A percentile compares a stretch with the other conserved stretches of the same genome.
These are phyloP conservation scores for Calyptommatus sinebrachiatus DNA, from an alignment of 2,113 vertebrate genomes.

Conservation along the genomic window DNA sequence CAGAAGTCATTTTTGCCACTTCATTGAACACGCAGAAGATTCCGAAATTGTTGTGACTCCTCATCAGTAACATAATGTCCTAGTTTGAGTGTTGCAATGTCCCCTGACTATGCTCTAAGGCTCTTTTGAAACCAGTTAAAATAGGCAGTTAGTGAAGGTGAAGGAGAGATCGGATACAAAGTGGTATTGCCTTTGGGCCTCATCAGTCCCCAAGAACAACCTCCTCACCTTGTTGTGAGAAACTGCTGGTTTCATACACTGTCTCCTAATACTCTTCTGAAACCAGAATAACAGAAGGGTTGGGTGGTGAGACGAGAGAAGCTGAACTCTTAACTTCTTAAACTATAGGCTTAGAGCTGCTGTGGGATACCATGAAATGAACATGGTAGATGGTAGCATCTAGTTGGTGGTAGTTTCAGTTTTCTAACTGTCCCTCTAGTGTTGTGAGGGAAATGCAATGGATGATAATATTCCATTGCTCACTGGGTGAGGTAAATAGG, in stretches of 20 bases:
- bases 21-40: neutral
- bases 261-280: neutral
- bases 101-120: neutral
- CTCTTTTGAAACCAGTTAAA: neutral
- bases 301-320: fast-evolving
- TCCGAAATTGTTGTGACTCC: neutral
- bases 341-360: neutral
- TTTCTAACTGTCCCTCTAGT: too few relatives aligned
- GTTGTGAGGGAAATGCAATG: neutral
- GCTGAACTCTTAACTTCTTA: neutral
- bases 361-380: neutral
- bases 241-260: neutral
- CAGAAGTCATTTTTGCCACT: neutral
- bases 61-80: neutral
- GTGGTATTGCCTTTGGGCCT: neutral
- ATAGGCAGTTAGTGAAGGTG: neutral
- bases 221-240: neutral
- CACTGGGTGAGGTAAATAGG: too few relatives aligned
- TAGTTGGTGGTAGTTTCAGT: neutral
- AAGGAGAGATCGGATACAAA: neutral
- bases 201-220: neutral
- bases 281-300: neutral
- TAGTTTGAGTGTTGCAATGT: neutral
- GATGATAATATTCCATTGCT: too few relatives aligned
- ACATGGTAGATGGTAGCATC: neutral